Conservation (phyloP, 2,797 vertebrate species). For the Alfaro cultratus region DNA sequence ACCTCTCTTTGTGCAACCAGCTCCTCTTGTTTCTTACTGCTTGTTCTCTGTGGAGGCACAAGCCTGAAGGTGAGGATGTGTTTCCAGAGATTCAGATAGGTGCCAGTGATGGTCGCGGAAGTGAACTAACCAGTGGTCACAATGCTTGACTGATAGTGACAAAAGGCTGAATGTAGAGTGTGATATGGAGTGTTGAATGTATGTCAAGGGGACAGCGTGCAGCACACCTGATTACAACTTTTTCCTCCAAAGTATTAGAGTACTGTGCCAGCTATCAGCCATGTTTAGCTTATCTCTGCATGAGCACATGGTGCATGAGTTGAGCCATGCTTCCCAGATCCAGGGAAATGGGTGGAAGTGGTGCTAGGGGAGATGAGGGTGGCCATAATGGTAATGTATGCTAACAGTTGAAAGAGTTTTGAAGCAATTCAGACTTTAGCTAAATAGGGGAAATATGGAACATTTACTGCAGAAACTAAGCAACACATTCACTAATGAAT, state of each 20-base stretch:
- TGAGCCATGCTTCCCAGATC: constrained; percentile 47
- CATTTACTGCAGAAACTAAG: constrained; percentile 29
- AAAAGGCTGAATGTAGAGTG: constrained; percentile 39
- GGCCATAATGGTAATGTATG: constrained; percentile 29
- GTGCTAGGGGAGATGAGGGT: constrained; percentile 1
- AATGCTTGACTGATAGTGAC: neutral
- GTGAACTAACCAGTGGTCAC: constrained; percentile 26
- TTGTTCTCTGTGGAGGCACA: constrained; percentile 37
- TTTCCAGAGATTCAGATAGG: constrained; percentile 38
- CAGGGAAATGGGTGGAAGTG: constrained; percentile 29
- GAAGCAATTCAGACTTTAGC: constrained; percentile 37
- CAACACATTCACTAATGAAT: constrained; percentile 39
- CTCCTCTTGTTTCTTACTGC: constrained; percentile 18
- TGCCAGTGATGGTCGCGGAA: constrained; percentile 47
- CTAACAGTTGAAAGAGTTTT: constrained; percentile 55
- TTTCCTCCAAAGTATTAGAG: constrained; percentile 22
- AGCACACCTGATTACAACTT: constrained; percentile 67
- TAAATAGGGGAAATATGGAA: constrained; percentile 43
- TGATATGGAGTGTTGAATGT: constrained; percentile 52
- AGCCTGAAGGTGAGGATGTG: constrained; percentile 46
- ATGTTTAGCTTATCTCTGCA: constrained; percentile 59
- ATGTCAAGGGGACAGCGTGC: constrained; percentile 60
- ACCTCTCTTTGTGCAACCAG: constrained; percentile 28
- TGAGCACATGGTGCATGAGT: constrained; percentile 29
- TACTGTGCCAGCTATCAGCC: constrained; percentile 41